Evolutionary conservation across 2,888 invertebrate genomes (phyloP), one percentile per base, ranked within the genome.

Genomic region (Buathra laborator): DNA sequence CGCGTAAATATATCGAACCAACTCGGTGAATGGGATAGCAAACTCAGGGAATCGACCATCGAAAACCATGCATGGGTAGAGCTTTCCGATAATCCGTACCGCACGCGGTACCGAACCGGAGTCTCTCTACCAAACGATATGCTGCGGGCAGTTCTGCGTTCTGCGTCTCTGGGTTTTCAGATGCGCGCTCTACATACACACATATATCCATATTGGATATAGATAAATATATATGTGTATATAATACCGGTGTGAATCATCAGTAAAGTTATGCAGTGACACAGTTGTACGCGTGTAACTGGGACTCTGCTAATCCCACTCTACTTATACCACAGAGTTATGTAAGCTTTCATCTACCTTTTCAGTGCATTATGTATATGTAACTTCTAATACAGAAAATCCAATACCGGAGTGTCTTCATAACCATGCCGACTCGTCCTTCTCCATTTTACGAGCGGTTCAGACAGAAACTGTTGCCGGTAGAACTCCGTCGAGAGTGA

Each of bases 61-160:
- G 66, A 80, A 76, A 80, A 80, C 44, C 70, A 62, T 48, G 51
- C 64, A 5, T 67, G 16, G 14, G 66, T 43, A 44, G 19, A 71
- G 56, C 67, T 24, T 24, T 72, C 77, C 62, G 62, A 77, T 84
- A 67, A 84, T 81, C 77, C 72, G 81, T 53, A 70, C 68, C 62
- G 37, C 37, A 46, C 53, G 51, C n/a, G 66, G 71, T 67, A 53
- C 62, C 62, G 84, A 12, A 67, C 37, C 51, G 62, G 68, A 67
- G 59, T 16, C 70, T 51, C 51, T 16, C 53, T 67, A 68, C 51
- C 80, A 46, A 64, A 79, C 64, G 29, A 62, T 80, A 59, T 62
- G 46, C 37, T 24, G 37, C 37, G 19, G 19, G 62, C 32, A 43
- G 53, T 70, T 12, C 64, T 14, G 16, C 12, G 53, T 70, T 12